Evolutionary conservation across 2,888 invertebrate genomes (phyloP), one percentile per base, ranked within the genome.

Genomic region (Hemicrepidius hirtus): DNA sequence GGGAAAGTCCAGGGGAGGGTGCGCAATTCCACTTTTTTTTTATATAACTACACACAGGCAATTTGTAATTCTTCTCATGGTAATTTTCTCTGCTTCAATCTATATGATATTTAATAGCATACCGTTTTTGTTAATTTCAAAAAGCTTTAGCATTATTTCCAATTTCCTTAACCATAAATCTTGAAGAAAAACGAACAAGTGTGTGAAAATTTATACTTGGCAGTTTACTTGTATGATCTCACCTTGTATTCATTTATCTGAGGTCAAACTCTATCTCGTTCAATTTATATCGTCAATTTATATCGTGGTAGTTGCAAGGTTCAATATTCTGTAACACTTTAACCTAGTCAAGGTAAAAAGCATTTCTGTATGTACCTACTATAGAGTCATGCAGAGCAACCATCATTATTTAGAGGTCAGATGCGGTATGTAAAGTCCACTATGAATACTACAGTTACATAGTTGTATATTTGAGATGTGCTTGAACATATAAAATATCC

Each of bases 301-400:
- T 55, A 59, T 57, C 37, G 57, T 12, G 57, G 32, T 32, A 35
- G 24, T 53, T 65, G 64, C 64, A 66, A 66, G 66, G 66, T 66
- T 66, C 66, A 66, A 66, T 66, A 66, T 66, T 66, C 66, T 57
- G 66, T 57, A 66, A 20, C 66, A 66, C 44, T 57, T 46, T 57
- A 65, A 57, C 66, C 57, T 66, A 57, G 55, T 44, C 65, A 53
- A 66, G 55, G 44, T 66, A 55, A 66, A 55, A 66, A 13, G 53
- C 40, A 66, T 44, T n/a, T 66, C 66, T 41, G n/a, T 16, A 10
- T n/a, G 35, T 37, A 37, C 40, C 13, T 53, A 7, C 16, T 53
- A 5, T 12, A 53, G 28, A 53, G 24, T 32, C 53, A 53, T 53
- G 53, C 53, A 53, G 53, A 53, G 21, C 24, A 28, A 13, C 32